A percentile compares a stretch with the other conserved stretches of the same genome.
phyloP scores from a whole-genome alignment of 2,797 vertebrate genomes.

The Silurus aristotelis region DNA sequence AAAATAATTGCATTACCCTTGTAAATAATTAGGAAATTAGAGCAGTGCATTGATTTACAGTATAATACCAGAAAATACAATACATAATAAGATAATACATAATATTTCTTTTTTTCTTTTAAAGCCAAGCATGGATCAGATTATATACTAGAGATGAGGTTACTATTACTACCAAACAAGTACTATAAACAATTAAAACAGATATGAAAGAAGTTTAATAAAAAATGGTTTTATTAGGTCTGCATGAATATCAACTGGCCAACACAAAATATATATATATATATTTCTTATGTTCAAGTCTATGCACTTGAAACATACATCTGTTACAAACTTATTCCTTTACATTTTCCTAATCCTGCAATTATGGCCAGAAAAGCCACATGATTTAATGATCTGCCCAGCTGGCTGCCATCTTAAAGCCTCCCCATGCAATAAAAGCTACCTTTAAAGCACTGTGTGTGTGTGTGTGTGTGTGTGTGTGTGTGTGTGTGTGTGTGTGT shows the following conservation, averaged over 20 bases:
- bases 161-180: not conserved
- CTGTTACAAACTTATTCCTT: constrained; percentile 25
- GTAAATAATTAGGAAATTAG: not conserved
- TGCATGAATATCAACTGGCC: not conserved
- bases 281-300: not conserved
- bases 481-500: constrained; percentile 14
- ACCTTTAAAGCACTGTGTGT: constrained; percentile 35
- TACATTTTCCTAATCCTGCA: constrained; percentile 40
- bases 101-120: too few species aligned
- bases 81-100: not conserved
- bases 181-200: not conserved
- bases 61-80: not conserved
- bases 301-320: not conserved
- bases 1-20: not conserved
- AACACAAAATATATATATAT: not conserved
- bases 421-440: constrained; percentile 53
- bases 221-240: not conserved
- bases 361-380: constrained; percentile 46
- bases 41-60: not conserved
- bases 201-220: not conserved
- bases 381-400: constrained; percentile 54
- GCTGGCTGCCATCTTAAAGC: constrained; percentile 55
- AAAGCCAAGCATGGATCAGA: not conserved
- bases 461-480: constrained; percentile 15
- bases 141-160: not conserved